A percentile compares a stretch with the other conserved stretches of the same genome.
phyloP scores from a whole-genome alignment of 2,888 invertebrate species.

The Barypeithes pellucidus region DNA sequence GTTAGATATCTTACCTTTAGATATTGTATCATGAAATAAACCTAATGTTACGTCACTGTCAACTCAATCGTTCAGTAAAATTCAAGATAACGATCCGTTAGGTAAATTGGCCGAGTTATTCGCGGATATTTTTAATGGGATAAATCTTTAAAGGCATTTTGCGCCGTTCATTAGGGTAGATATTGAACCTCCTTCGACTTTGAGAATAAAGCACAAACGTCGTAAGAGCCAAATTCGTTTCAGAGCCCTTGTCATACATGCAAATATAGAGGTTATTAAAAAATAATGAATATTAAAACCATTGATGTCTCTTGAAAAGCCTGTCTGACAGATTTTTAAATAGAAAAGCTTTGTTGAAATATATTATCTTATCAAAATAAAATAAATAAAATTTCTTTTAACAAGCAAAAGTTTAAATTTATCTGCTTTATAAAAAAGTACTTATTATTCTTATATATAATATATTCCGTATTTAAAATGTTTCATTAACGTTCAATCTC shows the following conservation, averaged over 20 bases:
- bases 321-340: slow-evolving; percentile 45
- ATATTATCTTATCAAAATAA: slow-evolving; percentile 5
- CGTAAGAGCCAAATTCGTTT: slow-evolving; percentile 19
- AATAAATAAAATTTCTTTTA: slow-evolving; percentile 9
- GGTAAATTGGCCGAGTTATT: slow-evolving; percentile 69
- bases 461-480: too few species aligned
- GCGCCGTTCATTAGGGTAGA: slow-evolving; percentile 66
- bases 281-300: slow-evolving; percentile 70
- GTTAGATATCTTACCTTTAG: too few species aligned
- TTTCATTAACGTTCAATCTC: too few species aligned
- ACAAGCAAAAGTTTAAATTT: neutral
- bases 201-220: slow-evolving; percentile 29
- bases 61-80: slow-evolving; percentile 24
- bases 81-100: slow-evolving; percentile 68
- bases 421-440: neutral
- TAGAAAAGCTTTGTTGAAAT: slow-evolving; percentile 4
- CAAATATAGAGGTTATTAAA: slow-evolving; percentile 66
- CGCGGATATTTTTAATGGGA: slow-evolving; percentile 69
- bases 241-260: slow-evolving; percentile 64
- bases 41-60: slow-evolving; percentile 5
- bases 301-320: slow-evolving; percentile 65
- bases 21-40: too few species aligned
- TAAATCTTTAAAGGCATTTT: slow-evolving; percentile 68
- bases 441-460: too few species aligned
- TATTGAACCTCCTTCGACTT: slow-evolving; percentile 49